Evolutionary conservation across 2,113 vertebrate species (phyloP), one percentile per base, ranked within the genome.

Genomic region (Cottus gobio): DNA sequence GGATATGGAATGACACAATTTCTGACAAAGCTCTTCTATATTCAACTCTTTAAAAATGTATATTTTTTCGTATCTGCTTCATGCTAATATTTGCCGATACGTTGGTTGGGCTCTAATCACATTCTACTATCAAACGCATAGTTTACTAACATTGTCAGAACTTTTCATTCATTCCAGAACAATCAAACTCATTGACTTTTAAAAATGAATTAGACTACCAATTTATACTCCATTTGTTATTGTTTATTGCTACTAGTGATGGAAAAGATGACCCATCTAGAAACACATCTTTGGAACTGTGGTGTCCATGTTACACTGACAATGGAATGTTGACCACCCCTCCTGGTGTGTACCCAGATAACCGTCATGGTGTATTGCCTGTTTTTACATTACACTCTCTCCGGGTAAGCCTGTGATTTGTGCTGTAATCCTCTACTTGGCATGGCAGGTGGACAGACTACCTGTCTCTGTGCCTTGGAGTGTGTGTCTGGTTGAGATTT

Each of bases 351-450:
- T 79, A 78, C 66, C 69, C 67, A 83, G 65, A 86, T 75, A 82
- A 57, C 65, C 70, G 60, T 68, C 58, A 36, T 36, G 54, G 71
- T 77, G 58, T 57, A 72, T 79, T 77, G 46, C 75, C 48, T 84
- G 57, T 77, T 90, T 88, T 83, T 71, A 77, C 68, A 85, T 88
- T 77, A 75, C 82, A 75, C 54, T 86, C 77, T 86, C 85, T 80
- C 67, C 79, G 86, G 87, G 85, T 78, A 89, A 89, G 79, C 78
- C 77, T 79, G 68, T 85, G 87, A 86, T 80, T 86, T 84, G 34
- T 44, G 68, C 86, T 75, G 44, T 92, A 88, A 90, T 88, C 89
- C 85, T 87, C 75, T 82, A 60, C 82, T 85, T 86, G 68, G 83
- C 85, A 89, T 90, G 82, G 84, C 79, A 88, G 84, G 70, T 75